Percentiles rank a stretch among this genome's conserved stretches.
These are phyloP conservation scores for Heliconius melpomene DNA, from an alignment of 1,140 invertebrate species.

Conservation along the genomic window DNA sequence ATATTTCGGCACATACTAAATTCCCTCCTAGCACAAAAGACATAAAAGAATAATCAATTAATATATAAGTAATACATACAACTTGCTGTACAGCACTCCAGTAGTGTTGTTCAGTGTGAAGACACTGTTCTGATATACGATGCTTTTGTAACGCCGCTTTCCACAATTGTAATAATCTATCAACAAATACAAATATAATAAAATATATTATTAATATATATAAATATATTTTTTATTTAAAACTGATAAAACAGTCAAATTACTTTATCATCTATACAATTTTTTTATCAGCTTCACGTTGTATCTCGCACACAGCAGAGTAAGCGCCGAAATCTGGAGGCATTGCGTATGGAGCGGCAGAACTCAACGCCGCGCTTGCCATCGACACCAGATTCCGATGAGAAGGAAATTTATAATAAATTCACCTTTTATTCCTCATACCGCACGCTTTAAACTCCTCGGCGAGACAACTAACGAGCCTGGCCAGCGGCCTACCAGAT, in stretches of 20 bases:
- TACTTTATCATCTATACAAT: too few species aligned
- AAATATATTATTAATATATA: too few species aligned
- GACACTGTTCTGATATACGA: conserved; percentile 53
- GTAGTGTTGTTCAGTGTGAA: conserved; percentile 91
- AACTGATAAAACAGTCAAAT: too few species aligned
- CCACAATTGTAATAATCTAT: conserved; percentile 68
- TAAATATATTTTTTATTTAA: too few species aligned
- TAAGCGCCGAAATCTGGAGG: too few species aligned
- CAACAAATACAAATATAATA: conserved; percentile 7
- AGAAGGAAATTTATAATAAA: too few species aligned
- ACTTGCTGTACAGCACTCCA: conserved; percentile 95
- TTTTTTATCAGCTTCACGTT: too few species aligned
- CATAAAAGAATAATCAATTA: neutral
- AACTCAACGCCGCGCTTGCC: too few species aligned
- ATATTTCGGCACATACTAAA: too few species aligned
- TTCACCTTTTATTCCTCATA: conserved; percentile 60
- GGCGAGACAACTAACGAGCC: conserved; percentile 56
- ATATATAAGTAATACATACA: conserved; percentile 76
- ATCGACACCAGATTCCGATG: too few species aligned
- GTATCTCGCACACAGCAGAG: too few species aligned
- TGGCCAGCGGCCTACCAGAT: conserved; percentile 53
- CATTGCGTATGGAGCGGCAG: too few species aligned
- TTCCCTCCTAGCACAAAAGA: neutral
- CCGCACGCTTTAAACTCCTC: conserved; percentile 65
- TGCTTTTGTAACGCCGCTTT: conserved; percentile 60